phyloP scores from a whole-genome alignment of 2,888 invertebrate species.

The Hydriomena furcata region DNA sequence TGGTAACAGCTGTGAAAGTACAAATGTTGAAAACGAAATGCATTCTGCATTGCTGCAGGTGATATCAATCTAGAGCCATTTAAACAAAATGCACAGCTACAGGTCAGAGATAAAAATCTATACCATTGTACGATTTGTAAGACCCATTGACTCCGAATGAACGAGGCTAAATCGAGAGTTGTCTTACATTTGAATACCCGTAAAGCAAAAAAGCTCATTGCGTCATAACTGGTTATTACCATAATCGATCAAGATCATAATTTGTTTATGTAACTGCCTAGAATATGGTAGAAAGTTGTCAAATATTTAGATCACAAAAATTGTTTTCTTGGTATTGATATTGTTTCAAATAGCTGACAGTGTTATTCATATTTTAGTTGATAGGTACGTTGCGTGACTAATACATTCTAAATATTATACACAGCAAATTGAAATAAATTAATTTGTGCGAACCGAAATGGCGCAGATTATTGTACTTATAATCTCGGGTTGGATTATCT shows the following conservation, averaged over 20 bases:
- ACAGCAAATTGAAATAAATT: too few relatives aligned
- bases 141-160: constrained; percentile 53
- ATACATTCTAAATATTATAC: too few relatives aligned
- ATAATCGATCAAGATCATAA: constrained; percentile 77
- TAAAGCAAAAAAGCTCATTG: constrained; percentile 59
- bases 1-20: not conserved
- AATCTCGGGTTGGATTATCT: constrained; percentile 9
- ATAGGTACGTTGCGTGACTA: too few relatives aligned
- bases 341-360: constrained; percentile 13
- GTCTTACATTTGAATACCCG: constrained; percentile 56
- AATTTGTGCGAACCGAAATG: not conserved
- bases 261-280: constrained; percentile 60
- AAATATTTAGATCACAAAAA: constrained; percentile 49
- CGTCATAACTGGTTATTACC: constrained; percentile 69
- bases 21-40: not conserved
- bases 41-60: constrained; percentile 1
- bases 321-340: constrained; percentile 34
- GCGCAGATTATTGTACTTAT: not conserved
- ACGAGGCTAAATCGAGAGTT: constrained; percentile 62
- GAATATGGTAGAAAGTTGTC: constrained; percentile 63
- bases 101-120: constrained; percentile 57
- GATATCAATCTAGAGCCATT: constrained; percentile 6
- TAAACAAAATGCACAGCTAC: constrained; percentile 40
- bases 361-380: too few relatives aligned
- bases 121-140: constrained; percentile 43